phyloP scores from a whole-genome alignment of 1,140 invertebrate species.

The Zelostemma sp. region DNA sequence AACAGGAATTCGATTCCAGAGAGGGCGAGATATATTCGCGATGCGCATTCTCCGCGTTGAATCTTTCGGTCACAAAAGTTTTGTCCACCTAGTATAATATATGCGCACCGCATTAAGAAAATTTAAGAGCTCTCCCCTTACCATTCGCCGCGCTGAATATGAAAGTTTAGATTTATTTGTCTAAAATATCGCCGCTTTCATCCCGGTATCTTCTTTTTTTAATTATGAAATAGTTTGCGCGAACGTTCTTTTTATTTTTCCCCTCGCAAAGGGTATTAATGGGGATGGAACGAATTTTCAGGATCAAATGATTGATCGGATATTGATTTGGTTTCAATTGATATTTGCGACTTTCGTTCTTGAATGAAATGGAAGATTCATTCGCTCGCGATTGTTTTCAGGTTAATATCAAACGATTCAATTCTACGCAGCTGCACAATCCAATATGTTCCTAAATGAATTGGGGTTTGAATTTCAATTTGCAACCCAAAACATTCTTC shows the following conservation, averaged over 20 bases:
- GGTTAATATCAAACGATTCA: too few relatives aligned
- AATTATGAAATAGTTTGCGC: slow-evolving; percentile 1
- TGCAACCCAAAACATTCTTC: too few relatives aligned
- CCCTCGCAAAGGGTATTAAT: too few relatives aligned
- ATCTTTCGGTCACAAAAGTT: slow-evolving; percentile 27
- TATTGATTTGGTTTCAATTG: too few relatives aligned
- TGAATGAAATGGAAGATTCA: too few relatives aligned
- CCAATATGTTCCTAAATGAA: too few relatives aligned
- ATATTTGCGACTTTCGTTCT: too few relatives aligned
- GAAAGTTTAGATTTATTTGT: slow-evolving; percentile 57
- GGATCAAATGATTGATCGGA: too few relatives aligned
- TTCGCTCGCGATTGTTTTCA: too few relatives aligned
- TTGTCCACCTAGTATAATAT: slow-evolving; percentile 49
- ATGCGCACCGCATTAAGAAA: slow-evolving; percentile 56
- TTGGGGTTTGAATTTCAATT: too few relatives aligned
- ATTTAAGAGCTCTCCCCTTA: slow-evolving; percentile 50
- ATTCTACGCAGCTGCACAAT: too few relatives aligned
- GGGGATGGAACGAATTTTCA: too few relatives aligned
- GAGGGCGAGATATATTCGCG: slow-evolving; percentile 6
- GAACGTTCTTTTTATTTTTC: slow-evolving; percentile 1
- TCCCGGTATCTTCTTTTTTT: slow-evolving; percentile 8
- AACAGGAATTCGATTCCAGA: slow-evolving; percentile 5
- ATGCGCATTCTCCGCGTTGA: slow-evolving; percentile 9
- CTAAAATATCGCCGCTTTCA: slow-evolving; percentile 46
- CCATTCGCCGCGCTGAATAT: slow-evolving; percentile 51